Evolutionary conservation across 2,888 invertebrate species (phyloP).

Genomic region (Cataglyphis rosenhaueri): DNA sequence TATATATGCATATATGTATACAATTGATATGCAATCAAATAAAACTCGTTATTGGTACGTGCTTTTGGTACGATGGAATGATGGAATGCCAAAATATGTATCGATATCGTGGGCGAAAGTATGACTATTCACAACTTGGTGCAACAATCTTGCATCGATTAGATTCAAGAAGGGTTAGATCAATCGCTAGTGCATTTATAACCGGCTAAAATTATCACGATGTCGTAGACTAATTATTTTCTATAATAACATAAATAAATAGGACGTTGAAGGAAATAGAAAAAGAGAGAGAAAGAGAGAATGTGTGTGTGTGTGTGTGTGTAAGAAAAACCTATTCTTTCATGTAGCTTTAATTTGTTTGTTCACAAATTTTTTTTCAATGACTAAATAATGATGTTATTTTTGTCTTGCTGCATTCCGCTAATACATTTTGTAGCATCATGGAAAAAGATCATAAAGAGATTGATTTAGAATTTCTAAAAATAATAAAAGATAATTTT

Average conservation of each 20-base stretch:
- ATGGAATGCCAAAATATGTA: neutral
- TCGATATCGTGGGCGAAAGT: constrained; percentile 26
- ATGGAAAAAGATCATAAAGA: neutral
- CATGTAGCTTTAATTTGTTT: neutral
- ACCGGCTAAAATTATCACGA: constrained; percentile 50
- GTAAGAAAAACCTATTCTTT: neutral
- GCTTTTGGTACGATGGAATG: neutral
- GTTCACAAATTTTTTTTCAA: neutral
- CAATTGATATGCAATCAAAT: neutral
- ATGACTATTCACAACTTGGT: constrained; percentile 49
- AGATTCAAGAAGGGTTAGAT: constrained; percentile 45
- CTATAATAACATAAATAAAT: constrained; percentile 21
- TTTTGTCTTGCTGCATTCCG: neutral
- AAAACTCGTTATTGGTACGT: neutral
- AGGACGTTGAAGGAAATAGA: neutral
- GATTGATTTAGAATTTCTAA: neutral
- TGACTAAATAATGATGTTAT: neutral
- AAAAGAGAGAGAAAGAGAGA: neutral
- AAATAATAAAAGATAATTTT: neutral
- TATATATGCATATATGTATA: neutral
- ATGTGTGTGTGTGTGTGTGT: neutral
- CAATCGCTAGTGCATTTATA: constrained; percentile 48
- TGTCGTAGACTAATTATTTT: constrained; percentile 8
- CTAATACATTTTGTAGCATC: neutral
- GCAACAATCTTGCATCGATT: constrained; percentile 70